Evolutionary conservation across 2,888 invertebrate genomes (phyloP).

Genomic region (Andrena camellia): DNA sequence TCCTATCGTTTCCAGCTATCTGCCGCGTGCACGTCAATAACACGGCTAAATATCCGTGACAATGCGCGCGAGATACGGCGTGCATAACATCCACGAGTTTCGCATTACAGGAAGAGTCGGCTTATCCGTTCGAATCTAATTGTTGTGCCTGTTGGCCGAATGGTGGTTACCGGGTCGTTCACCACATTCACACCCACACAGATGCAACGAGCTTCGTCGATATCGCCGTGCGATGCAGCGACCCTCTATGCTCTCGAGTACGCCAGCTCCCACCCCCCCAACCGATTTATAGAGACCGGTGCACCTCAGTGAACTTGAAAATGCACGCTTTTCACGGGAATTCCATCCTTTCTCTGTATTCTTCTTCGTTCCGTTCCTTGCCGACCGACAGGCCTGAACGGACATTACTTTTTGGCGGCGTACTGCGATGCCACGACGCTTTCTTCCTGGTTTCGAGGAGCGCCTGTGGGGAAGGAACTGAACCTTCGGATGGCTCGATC

Average conservation of each 20-base stretch:
- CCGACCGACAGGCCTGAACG: background rate
- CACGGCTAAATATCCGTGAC: conserved; percentile 65
- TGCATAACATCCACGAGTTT: conserved; percentile 74
- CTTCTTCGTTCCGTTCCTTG: background rate
- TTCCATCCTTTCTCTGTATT: conserved; percentile 23
- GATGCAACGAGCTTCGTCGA: conserved; percentile 27
- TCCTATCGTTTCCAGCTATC: conserved; percentile 33
- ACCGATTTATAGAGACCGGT: conserved; percentile 60
- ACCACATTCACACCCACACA: conserved; percentile 66
- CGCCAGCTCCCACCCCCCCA: conserved; percentile 6
- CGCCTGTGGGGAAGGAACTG: background rate
- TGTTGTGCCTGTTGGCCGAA: conserved; percentile 78
- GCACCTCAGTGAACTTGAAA: conserved; percentile 57
- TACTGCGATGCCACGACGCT: background rate
- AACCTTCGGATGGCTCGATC: background rate
- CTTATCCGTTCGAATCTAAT: conserved; percentile 80
- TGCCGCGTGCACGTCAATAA: conserved; percentile 50
- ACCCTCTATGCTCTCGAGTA: conserved; percentile 17
- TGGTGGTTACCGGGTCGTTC: conserved; percentile 74
- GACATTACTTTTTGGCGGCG: background rate
- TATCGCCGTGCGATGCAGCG: conserved; percentile 33
- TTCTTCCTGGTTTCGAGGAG: background rate
- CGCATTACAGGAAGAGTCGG: conserved; percentile 80
- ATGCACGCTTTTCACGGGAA: conserved; percentile 21
- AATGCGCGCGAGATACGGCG: conserved; percentile 57